Evolutionary conservation across 2,797 vertebrate species (phyloP), one percentile per base, ranked within the genome.

Genomic region (Melanogrammus aeglefinus): DNA sequence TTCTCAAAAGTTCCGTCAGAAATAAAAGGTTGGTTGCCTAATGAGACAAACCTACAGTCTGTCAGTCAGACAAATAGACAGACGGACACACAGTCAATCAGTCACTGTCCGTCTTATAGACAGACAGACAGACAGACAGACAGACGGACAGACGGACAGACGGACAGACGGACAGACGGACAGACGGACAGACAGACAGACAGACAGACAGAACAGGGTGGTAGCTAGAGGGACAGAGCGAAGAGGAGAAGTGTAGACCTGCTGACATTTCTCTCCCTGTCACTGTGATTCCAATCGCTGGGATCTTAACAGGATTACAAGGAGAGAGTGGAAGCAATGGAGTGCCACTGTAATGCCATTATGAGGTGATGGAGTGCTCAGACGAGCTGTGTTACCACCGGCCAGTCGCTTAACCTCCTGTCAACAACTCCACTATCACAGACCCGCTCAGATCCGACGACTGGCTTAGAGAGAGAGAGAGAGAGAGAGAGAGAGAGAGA

Each of bases 351-450:
- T 93, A 94, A 94, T 92, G 81, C 84, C 82, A 93, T 94, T 93
- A 93, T 88, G 84, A 89, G 76, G 91, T 94, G 92, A 93, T 91
- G 86, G 91, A 93, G 90, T 91, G 89, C 80, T 85, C 83, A 81
- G 86, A 88, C 92, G 78, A 72, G 86, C 88, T 90, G 83, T 91
- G 90, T 94, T 92, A 94, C 92, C 91, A 86, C 86, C 75, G 84
- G 84, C 80, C 80, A 93, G 88, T 92, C 86, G 91, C 87, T 94
- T 94, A 92, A 93, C 91, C 88, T 63, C 80, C 86, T 92, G 92
- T 92, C 92, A 93, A 82, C 91, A 91, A 69, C 24, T 88, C 83
- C 89, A 75, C 82, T 83, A 90, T 90, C 88, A 80, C 83, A 85
- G 29, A 29, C 78, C 80, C 83, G 70, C 79, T 78, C 41, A 44